Conservation (phyloP, 2,888 invertebrate genomes). For the Lymantria dispar region DNA sequence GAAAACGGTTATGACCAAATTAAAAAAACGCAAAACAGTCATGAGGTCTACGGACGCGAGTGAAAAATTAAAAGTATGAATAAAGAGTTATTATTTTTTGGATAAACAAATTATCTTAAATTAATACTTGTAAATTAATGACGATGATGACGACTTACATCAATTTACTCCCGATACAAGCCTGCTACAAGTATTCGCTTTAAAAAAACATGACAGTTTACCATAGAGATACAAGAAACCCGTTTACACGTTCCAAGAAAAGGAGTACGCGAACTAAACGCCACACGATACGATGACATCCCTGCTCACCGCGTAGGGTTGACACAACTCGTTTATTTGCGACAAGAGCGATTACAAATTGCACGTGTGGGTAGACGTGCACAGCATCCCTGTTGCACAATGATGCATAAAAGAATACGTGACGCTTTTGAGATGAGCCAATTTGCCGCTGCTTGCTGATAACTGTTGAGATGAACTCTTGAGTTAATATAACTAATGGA, state of each 20-base stretch:
- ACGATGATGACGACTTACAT: too few species aligned
- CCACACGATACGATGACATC: slow-evolving; percentile 20
- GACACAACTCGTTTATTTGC: slow-evolving; percentile 35
- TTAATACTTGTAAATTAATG: too few species aligned
- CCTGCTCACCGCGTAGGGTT: slow-evolving; percentile 30
- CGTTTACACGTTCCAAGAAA: slow-evolving; percentile 16
- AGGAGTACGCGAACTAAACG: slow-evolving; percentile 8
- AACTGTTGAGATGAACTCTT: slow-evolving; percentile 12
- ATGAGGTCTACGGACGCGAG: too few species aligned
- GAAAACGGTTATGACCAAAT: too few species aligned
- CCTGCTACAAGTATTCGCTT: too few species aligned
- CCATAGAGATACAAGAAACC: slow-evolving; percentile 12
- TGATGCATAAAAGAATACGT: slow-evolving; percentile 47
- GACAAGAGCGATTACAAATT: slow-evolving; percentile 35
- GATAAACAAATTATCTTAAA: too few species aligned
- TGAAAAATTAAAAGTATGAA: too few species aligned
- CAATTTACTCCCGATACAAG: too few species aligned
- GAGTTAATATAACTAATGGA: neutral
- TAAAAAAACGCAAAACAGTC: too few species aligned
- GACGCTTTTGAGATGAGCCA: slow-evolving; percentile 54
- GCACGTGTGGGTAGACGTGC: slow-evolving; percentile 36
- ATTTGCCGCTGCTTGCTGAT: slow-evolving; percentile 35
- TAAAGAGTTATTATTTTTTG: too few species aligned
- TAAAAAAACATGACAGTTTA: slow-evolving; percentile 16
- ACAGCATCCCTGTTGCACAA: slow-evolving; percentile 50